Base-by-base conservation (phyloP, 2,888 invertebrate species). In the Macrostomum cliftonense region DNA sequence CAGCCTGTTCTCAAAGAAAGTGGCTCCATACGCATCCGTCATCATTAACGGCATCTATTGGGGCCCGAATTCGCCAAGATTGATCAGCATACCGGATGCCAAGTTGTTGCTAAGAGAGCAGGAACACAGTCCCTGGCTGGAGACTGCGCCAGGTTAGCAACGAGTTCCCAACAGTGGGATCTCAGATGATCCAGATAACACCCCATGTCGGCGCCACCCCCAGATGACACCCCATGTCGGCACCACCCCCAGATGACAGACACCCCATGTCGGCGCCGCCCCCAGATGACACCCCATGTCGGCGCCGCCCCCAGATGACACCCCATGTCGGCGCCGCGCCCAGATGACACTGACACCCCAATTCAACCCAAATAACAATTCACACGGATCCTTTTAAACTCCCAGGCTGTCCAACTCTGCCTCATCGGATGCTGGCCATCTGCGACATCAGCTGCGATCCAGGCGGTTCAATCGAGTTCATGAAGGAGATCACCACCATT, bases 381-480 rank as follows among this genome's bases (percentile, higher is more conserved):
- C n/a, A n/a, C n/a, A 28, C 28, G 9, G 9, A 28, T 7, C 28
- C 28, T 51, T 51, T 37, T 49, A 37, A 13, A 20, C 9, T 5
- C 19, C 43, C 19, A 49, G 50, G 68, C 1, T 67, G 67, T 51
- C 68, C 68, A 4, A 58, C 58, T n/a, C 55, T 68, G 7, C 68
- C 67, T 4, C 67, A 68, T 50, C 59, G 65, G 7, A 42, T 95
- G 78, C 73, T 97, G 54, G 75, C 76, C 2, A 88, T 99, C 61
- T 95, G 95, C 68, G 97, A 99, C 67, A 95, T 99, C 61, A 91
- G 89, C 0, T 97, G 97, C 0, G 97, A 99, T 72, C 97, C 97
- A 0, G 93, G 95, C 1, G 89, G 91, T 49, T 88, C 88, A 39
- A 91, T 95, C 50, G 95, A 97, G 70, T 97, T 99, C 66, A 95